Conservation (phyloP, 2,113 vertebrate species). For the Crypturellus undulatus region DNA sequence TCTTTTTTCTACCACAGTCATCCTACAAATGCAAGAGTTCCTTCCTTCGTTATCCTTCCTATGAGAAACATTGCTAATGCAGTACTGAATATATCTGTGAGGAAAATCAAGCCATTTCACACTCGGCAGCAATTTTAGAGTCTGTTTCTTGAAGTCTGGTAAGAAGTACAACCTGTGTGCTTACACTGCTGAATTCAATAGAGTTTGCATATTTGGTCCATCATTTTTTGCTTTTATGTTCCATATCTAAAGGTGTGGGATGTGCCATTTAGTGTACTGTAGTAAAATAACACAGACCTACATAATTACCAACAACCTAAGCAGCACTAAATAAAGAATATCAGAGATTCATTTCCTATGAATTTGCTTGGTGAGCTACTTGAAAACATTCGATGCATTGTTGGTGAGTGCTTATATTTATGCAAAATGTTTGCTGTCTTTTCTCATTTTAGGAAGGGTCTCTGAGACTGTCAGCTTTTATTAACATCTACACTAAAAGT, state of each 20-base stretch:
- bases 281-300: not conserved
- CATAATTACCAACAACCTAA: not conserved
- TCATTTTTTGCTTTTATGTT: not conserved
- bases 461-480: not conserved
- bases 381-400: not conserved
- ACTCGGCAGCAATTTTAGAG: not conserved
- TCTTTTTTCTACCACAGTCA: not conserved
- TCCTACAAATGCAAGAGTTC: not conserved
- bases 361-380: not conserved
- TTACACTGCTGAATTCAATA: not conserved
- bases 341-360: not conserved
- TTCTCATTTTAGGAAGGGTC: not conserved
- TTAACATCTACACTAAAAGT: not conserved
- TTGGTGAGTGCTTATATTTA: not conserved
- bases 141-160: not conserved
- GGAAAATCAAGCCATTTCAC: not conserved
- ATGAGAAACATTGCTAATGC: not conserved
- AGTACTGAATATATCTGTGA: not conserved
- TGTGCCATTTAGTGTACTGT: fast-evolving
- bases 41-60: not conserved
- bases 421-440: not conserved
- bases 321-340: not conserved
- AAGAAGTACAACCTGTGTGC: not conserved
- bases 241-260: not conserved
- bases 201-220: not conserved